A percentile compares a stretch with the other conserved stretches of the same genome.
phyloP scores from a whole-genome alignment of 2,888 invertebrate species.

The Synanthedon vespiformis region DNA sequence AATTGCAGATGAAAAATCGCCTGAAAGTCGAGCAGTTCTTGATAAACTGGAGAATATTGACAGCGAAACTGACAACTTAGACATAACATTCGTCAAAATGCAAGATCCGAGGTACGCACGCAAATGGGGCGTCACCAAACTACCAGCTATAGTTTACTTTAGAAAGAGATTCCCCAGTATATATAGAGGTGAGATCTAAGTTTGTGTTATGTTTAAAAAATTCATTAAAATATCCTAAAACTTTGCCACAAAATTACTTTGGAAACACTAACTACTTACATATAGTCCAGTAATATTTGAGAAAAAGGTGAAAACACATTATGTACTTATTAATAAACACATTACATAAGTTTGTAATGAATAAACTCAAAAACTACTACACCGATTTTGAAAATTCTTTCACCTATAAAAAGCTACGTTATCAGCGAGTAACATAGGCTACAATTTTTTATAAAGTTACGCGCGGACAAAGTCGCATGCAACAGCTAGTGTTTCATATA shows the following conservation, averaged over 20 bases:
- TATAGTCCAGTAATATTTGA: not conserved
- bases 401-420: too few relatives aligned
- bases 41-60: slow-evolving; percentile 93
- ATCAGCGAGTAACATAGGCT: too few relatives aligned
- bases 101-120: slow-evolving; percentile 90
- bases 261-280: not conserved
- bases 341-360: too few relatives aligned
- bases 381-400: too few relatives aligned
- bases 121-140: slow-evolving; percentile 92
- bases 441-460: too few relatives aligned
- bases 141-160: slow-evolving; percentile 93
- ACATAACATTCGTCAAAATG: slow-evolving; percentile 95
- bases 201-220: not conserved
- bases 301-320: too few relatives aligned
- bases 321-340: too few relatives aligned
- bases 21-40: slow-evolving; percentile 84
- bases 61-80: slow-evolving; percentile 93
- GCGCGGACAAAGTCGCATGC: too few relatives aligned
- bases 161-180: slow-evolving; percentile 92
- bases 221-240: not conserved
- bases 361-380: too few relatives aligned
- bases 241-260: not conserved
- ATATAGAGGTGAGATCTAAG: slow-evolving; percentile 78
- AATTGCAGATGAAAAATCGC: slow-evolving; percentile 80
- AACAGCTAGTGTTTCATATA: too few relatives aligned